Base-by-base conservation (phyloP, 2,797 vertebrate genomes). In the Sphenopsis melanotis region DNA sequence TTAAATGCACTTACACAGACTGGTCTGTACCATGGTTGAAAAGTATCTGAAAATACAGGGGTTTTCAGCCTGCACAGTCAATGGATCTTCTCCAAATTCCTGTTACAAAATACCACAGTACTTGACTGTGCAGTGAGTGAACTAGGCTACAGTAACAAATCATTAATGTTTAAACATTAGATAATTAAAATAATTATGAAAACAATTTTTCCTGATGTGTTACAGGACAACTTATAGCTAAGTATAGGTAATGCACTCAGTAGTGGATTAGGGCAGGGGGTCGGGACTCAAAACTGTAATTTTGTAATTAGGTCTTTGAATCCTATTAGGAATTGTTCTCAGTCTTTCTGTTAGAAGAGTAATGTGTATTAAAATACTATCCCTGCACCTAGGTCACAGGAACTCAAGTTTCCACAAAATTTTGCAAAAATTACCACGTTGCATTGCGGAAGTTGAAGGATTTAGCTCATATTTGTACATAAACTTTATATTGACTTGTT, bases 251-350 rank as follows among this genome's bases (percentile, higher is more conserved):
- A 68, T 46, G 17, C 13, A 34, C 30, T 34, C 55, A 52, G 42
- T 66, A 74, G 46, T 72, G 23, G 11, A 53, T 59, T 17, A 5
- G 30, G 27, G 26, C 0, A 0, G 11, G 21, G 12, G 6, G 15
- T 17, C 0, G 0, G 12, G 7, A 46, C n/a, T 60, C 37, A 44
- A n/a, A 68, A 39, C 20, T 34, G 6, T 27, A 29, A 21, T 70
- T 74, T 49, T 69, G 5, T 56, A 26, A 50, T 56, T 78, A 52
- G 26, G 36, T 63, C 41, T 63, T 74, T 41, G 6, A 39, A 36
- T 83, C 24, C 21, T 47, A 37, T 32, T 46, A 4, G 30, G 15
- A 13, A 41, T 9, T n/a, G 8, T 39, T 87, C 75, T 65, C 44
- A 71, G 27, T 65, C 27, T 64, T 92, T 21, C 19, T 68, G 12